Evolutionary conservation across 2,888 invertebrate genomes (phyloP).

Genomic region (Acrobasis consociella): DNA sequence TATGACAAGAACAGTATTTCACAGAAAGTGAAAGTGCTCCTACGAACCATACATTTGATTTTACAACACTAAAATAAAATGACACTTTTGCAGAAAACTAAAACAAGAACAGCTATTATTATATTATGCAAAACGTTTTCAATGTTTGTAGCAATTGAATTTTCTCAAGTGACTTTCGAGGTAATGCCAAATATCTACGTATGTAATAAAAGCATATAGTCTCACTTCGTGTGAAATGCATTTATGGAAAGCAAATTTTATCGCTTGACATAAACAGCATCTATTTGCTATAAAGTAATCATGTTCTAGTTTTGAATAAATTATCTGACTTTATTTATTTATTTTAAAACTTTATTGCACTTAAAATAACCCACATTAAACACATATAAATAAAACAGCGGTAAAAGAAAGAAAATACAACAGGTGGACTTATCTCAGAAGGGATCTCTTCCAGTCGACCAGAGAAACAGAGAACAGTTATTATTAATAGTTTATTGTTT

Average conservation of each 20-base stretch:
- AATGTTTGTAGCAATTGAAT: conserved; percentile 1
- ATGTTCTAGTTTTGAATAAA: neutral
- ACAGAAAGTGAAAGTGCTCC: neutral
- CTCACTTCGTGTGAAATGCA: neutral
- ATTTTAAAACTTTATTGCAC: no score
- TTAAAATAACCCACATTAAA: no score
- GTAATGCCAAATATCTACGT: neutral
- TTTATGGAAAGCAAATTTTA: neutral
- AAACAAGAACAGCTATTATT: neutral
- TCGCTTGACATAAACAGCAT: neutral
- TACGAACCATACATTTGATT: neutral
- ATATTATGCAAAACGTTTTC: conserved; percentile 3
- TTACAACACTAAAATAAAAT: neutral
- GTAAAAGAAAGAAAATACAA: no score
- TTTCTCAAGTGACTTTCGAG: conserved; percentile 8
- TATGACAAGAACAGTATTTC: neutral
- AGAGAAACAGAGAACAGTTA: no score
- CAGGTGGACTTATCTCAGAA: no score
- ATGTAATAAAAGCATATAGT: neutral
- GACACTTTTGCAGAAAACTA: neutral
- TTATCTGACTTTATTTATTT: neutral
- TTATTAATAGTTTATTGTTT: no score
- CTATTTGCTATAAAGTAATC: neutral
- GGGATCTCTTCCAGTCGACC: no score
- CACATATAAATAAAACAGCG: no score